Percentiles rank a stretch among this genome's conserved stretches.
These are phyloP conservation scores for Tanytarsus gracilentus DNA, from an alignment of 2,888 invertebrate species.

Conservation along the genomic window DNA sequence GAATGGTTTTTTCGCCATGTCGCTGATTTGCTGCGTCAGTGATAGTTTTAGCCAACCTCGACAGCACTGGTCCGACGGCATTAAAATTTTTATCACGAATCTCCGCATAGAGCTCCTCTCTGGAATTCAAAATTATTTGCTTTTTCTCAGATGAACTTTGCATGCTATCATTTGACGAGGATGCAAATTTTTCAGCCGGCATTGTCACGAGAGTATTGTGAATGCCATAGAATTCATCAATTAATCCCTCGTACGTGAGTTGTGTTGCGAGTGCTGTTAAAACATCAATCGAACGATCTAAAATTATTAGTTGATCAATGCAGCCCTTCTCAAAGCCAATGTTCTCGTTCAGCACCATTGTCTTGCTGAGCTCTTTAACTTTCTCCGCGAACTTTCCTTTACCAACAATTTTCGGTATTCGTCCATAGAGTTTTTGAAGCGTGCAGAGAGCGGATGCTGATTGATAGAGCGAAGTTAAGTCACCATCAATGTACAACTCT, in stretches of 20 bases:
- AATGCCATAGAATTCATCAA: conserved; percentile 83
- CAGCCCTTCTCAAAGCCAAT: conserved; percentile 48
- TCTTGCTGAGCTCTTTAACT: conserved; percentile 77
- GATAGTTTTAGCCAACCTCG: conserved; percentile 77
- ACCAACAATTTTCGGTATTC: conserved; percentile 80
- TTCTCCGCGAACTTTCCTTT: conserved; percentile 82
- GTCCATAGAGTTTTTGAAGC: conserved; percentile 80
- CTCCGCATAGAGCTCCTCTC: conserved; percentile 80
- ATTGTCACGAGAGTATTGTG: conserved; percentile 70
- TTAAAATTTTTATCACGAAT: conserved; percentile 89
- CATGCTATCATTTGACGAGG: conserved; percentile 50
- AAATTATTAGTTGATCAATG: conserved; percentile 80
- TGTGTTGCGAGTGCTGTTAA: conserved; percentile 89
- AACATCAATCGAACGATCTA: conserved; percentile 87
- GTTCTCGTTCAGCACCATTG: conserved; percentile 60
- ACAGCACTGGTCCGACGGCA: conserved; percentile 71
- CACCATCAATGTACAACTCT: conserved; percentile 81
- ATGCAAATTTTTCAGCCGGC: conserved; percentile 74
- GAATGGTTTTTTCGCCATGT: conserved; percentile 79
- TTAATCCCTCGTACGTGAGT: conserved; percentile 92
- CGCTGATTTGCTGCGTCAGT: conserved; percentile 77
- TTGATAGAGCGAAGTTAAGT: conserved; percentile 78
- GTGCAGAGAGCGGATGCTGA: conserved; percentile 78
- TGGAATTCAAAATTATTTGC: conserved; percentile 75
- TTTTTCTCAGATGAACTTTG: conserved; percentile 51